Conservation (phyloP, 2,797 vertebrate genomes). For the Hydrolagus colliei region DNA sequence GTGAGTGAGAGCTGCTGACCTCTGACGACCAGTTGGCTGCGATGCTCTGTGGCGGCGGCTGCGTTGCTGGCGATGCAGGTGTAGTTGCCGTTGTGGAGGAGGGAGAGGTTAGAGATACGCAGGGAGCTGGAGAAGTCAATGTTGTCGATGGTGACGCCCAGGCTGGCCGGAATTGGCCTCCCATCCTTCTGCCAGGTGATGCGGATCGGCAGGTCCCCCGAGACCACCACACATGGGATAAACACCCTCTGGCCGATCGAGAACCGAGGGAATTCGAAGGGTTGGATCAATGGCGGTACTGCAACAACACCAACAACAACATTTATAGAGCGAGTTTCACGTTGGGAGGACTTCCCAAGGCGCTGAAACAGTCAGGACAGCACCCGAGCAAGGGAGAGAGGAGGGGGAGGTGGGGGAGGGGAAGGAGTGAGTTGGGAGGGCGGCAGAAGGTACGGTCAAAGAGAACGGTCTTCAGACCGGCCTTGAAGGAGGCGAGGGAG, state of each 20-base stretch:
- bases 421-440: no score
- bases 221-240: slow-evolving; percentile 96
- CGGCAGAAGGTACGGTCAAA: no score
- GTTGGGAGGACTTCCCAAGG: no score
- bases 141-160: slow-evolving; percentile 95
- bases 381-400: no score
- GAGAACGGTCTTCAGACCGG: no score
- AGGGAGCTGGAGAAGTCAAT: slow-evolving; percentile 97
- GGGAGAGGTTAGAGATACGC: slow-evolving; percentile 89
- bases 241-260: slow-evolving; percentile 95
- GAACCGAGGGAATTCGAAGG: slow-evolving; percentile 95
- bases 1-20: slow-evolving; percentile 52
- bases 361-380: no score
- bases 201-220: slow-evolving; percentile 87
- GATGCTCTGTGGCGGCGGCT: slow-evolving; percentile 86
- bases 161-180: slow-evolving; percentile 80
- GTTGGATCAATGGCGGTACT: slow-evolving; percentile 96
- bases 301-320: slow-evolving; percentile 40
- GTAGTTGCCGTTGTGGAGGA: slow-evolving; percentile 96
- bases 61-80: slow-evolving; percentile 95
- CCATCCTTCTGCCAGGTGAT: slow-evolving; percentile 98
- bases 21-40: slow-evolving; percentile 92
- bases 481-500: no score
- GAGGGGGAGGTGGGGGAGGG: no score
- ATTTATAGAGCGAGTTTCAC: no score